phyloP scores from a whole-genome alignment of 2,888 invertebrate species.

The Itoplectis maculator region DNA sequence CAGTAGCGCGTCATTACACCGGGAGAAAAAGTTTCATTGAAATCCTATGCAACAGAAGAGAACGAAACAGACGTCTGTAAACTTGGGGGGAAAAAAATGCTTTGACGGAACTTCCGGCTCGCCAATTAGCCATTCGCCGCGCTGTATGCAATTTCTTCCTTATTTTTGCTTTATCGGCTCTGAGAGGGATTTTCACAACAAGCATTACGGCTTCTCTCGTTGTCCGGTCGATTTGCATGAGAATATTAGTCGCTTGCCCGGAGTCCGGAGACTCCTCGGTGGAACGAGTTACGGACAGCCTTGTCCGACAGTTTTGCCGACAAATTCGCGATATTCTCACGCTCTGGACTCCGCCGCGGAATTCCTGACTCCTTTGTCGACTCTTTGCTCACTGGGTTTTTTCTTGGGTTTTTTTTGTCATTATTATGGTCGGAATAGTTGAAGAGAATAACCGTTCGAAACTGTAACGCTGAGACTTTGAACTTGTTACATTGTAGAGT shows the following conservation, averaged over 20 bases:
- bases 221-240: conserved; percentile 49
- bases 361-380: conserved; percentile 8
- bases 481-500: not conserved
- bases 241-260: conserved; percentile 36
- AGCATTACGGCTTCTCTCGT: conserved; percentile 10
- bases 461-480: not conserved
- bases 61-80: not conserved
- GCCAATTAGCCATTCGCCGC: conserved; percentile 5
- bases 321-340: conserved; percentile 43
- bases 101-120: conserved; percentile 15
- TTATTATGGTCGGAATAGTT: conserved; percentile 1
- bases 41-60: no score
- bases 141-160: not conserved
- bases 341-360: conserved; percentile 11
- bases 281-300: conserved; percentile 49
- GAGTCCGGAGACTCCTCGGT: conserved; percentile 46
- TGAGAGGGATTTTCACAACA: not conserved
- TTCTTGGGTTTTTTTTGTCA: not conserved
- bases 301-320: conserved; percentile 8
- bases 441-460: conserved; percentile 3
- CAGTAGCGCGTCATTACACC: no score
- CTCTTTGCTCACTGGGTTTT: conserved; percentile 6
- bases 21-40: no score
- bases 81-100: no score
- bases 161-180: conserved; percentile 2